Evolutionary conservation across 2,888 invertebrate genomes (phyloP), one percentile per base, ranked within the genome.

Genomic region (Meghimatium bilineatum): DNA sequence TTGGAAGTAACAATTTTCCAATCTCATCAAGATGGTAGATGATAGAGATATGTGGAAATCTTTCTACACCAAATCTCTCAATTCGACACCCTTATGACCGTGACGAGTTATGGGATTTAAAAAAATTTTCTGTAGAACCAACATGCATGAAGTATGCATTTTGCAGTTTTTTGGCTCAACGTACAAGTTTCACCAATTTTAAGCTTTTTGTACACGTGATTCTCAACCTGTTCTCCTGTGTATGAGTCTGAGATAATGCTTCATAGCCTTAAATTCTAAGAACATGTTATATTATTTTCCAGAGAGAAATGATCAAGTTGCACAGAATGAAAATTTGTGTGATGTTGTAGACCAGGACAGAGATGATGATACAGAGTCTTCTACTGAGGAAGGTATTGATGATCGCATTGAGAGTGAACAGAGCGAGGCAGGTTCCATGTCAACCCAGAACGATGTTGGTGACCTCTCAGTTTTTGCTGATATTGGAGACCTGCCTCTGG

Each of bases 401-500:
- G 87, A 87, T 63, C 84, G 88, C 14, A 87, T 87, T 66, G 88
- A 88, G 81, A 86, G 86, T 82, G 88, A 87, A 36, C 88, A 88
- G 81, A 87, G 87, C 72, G 87, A 87, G 71, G 83, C 79, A 52
- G 81, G 85, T 29, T 85, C 85, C 66, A 32, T 85, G 56, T 74
- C 85, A 34, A 80, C 75, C 10, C 83, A 81, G 26, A 75, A 84
- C 75, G 88, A 88, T 79, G 82, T 84, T 76, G 86, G 82, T 32
- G 87, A 87, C 66, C 66, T 86, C 67, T 86, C 85, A 3, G 79
- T 82, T 26, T 78, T 87, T 63, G 82, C 86, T 67, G 86, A 88
- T 79, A 86, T 87, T 69, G 88, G 86, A n/a, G 86, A 87, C 60
- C 76, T 87, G 29, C 87, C 87, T 12, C 79, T 88, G 34, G 85